Base-by-base conservation (phyloP, 2,888 invertebrate genomes). In the Sympetrum striolatum region DNA sequence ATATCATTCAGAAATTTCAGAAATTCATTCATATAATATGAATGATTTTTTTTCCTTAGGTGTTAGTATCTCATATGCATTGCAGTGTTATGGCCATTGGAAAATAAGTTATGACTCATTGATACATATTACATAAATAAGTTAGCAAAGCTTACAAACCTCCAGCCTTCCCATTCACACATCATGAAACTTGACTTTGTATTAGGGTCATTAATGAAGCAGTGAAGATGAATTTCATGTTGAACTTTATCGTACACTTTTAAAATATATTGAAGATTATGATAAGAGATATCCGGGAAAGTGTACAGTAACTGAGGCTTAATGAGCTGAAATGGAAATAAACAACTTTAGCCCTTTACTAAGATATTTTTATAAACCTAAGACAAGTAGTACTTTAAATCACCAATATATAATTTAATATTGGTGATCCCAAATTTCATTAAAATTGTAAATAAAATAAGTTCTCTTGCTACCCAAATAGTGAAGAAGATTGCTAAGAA, bases 201-300 rank as follows among this genome's bases (percentile, higher is more conserved):
- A 10, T 58, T 22, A 2, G 6, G 18, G 1, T 60, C 37, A 37
- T 60, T 86, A 12, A 86, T 35, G 4, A 60, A 60, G 31, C 86
- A 86, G 22, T 86, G 86, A 5, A 86, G 37, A 86, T 86, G 86
- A 37, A 86, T 58, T 4, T 64, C 37, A 60, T 64, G 86, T 60
- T 86, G 86, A 64, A 86, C 53, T 18, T 37, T 60, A n/a, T 86
- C 86, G 64, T 60, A 86, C 5, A 37, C 86, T 37, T 86, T 60
- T 60, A 86, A 48, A n/a, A 86, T 60, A 22, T 35, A 35, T 60
- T 60, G 14, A 35, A 86, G 86, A n/a, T 58, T 86, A 12, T 60
- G 12, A 39, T 86, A 86, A 1, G 86, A 60, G 1, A 86, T 64
- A 12, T 86, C 60, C 39, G 86, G 86, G 12, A 86, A 86, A 60